Evolutionary conservation across 2,797 vertebrate genomes (phyloP).

Genomic region (Taeniopygia guttata): DNA sequence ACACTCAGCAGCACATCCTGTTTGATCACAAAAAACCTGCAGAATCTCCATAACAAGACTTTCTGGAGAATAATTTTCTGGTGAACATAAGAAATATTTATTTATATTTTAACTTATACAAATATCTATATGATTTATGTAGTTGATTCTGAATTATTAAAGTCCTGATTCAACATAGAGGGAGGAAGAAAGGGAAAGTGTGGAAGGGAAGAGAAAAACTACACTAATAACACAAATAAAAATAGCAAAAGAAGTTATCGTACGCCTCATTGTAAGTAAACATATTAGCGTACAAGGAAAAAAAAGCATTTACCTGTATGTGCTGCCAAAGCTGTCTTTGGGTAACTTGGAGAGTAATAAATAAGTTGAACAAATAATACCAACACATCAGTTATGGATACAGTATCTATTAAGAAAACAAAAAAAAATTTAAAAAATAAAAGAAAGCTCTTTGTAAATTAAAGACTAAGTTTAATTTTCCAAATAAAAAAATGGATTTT

Average conservation of each 20-base stretch:
- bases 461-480: neutral
- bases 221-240: neutral
- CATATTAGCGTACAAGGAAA: neutral
- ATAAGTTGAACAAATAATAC: conserved; percentile 86
- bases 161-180: neutral
- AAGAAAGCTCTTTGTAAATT: neutral
- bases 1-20: conserved; percentile 84
- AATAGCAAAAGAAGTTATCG: neutral
- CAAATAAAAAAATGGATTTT: neutral
- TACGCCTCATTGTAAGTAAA: neutral
- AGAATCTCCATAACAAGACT: conserved; percentile 86
- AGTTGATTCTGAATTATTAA: neutral
- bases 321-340: conserved; percentile 46
- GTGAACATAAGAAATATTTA: conserved; percentile 6
- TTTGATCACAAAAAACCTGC: conserved; percentile 86
- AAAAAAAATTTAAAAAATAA: too few species aligned
- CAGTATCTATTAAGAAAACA: conserved; percentile 70
- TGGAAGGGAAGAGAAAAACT: neutral
- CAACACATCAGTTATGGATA: conserved; percentile 84
- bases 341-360: conserved; percentile 82
- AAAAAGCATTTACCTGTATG: conserved; percentile 79
- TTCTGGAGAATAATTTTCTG: conserved; percentile 86
- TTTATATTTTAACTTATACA: neutral
- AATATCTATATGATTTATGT: neutral
- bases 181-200: neutral